Percentiles rank a stretch among this genome's conserved stretches.
phyloP scores from a whole-genome alignment of 2,797 vertebrate species.

The Spinibarbus caldwelli region DNA sequence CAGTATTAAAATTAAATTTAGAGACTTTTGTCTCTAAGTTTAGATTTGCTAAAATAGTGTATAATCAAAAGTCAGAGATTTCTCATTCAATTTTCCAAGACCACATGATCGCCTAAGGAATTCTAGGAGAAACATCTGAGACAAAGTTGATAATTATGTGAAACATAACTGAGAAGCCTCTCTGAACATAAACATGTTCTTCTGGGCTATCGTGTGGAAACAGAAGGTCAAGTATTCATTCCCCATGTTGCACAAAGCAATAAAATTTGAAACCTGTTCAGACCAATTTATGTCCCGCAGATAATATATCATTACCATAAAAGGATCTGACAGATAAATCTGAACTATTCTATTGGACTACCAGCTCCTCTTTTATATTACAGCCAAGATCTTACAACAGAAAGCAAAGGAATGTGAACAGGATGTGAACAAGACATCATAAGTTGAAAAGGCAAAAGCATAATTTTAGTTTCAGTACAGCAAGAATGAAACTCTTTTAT shows the following conservation, averaged over 20 bases:
- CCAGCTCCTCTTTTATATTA: neutral
- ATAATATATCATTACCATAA: constrained; percentile 28
- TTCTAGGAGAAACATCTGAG: neutral
- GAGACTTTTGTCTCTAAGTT: neutral
- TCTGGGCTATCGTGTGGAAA: neutral
- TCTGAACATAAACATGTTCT: neutral
- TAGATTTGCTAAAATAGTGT: neutral
- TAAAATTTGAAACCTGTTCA: constrained; percentile 1
- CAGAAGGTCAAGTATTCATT: constrained; percentile 4
- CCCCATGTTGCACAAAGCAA: neutral
- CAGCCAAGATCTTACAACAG: neutral
- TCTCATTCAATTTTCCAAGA: neutral
- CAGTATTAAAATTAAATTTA: neutral
- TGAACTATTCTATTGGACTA: too few relatives aligned
- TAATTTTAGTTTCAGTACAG: neutral
- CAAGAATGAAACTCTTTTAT: neutral
- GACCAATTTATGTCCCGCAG: constrained; percentile 31
- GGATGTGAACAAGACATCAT: neutral
- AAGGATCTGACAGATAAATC: constrained; percentile 13
- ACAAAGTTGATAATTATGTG: neutral
- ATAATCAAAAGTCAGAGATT: neutral
- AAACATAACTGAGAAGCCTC: neutral
- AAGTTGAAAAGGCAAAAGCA: neutral
- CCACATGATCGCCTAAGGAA: neutral
- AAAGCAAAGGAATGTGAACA: constrained; percentile 17